Percentiles rank a stretch among this genome's conserved stretches.
These are phyloP conservation scores for Lepidiolamprologus cunningtoni DNA, from an alignment of 2,113 vertebrate species.

Conservation along the genomic window DNA sequence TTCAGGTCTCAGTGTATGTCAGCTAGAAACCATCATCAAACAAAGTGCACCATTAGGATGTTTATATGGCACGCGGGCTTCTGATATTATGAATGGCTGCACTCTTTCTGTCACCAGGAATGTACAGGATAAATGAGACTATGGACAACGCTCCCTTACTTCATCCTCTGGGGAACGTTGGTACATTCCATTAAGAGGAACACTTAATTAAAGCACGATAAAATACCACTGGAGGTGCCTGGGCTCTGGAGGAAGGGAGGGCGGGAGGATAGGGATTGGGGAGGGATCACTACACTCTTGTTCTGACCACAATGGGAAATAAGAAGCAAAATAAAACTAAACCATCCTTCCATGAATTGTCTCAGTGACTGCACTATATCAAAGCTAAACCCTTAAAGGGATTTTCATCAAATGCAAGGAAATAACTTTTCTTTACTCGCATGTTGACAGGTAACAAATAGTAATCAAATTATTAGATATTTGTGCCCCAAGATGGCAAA, in stretches of 20 bases:
- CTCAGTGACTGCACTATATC: not conserved
- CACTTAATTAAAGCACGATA: slow-evolving; percentile 67
- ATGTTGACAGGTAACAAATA: not conserved
- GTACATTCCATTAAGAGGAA: slow-evolving; percentile 61
- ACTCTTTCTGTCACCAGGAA: slow-evolving; percentile 57
- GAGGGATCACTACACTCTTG: not conserved
- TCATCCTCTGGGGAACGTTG: slow-evolving; percentile 41
- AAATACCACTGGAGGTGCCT: slow-evolving; percentile 52
- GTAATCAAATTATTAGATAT: not conserved
- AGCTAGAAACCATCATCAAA: not conserved
- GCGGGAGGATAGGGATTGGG: not conserved
- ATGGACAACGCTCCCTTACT: not conserved
- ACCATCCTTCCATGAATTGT: slow-evolving; percentile 9
- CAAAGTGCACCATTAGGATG: slow-evolving; percentile 50
- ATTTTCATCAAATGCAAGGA: not conserved
- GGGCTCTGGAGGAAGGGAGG: not conserved
- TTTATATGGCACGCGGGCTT: slow-evolving; percentile 27
- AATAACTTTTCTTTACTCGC: not conserved
- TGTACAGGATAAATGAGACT: slow-evolving; percentile 49
- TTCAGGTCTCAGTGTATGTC: not conserved
- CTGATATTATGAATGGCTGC: slow-evolving; percentile 60
- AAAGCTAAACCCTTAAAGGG: not conserved
- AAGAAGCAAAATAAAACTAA: slow-evolving; percentile 9
- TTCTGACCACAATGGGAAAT: not conserved
- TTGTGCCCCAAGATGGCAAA: not conserved